phyloP scores from a whole-genome alignment of 1,140 invertebrate species.

The Diabrotica virgifera region DNA sequence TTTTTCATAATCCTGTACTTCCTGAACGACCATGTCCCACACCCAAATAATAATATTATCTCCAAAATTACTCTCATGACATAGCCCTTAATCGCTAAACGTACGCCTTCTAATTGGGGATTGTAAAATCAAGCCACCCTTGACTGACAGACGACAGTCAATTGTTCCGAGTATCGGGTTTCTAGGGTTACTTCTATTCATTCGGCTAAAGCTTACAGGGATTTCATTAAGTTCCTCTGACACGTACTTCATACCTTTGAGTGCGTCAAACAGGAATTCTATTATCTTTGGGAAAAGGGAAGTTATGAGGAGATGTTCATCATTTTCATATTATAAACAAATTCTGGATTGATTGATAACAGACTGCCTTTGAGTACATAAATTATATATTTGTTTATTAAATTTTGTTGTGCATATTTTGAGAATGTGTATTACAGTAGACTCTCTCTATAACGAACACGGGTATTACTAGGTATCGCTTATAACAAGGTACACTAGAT shows the following conservation, averaged over 20 bases:
- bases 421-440: too few relatives aligned
- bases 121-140: conserved; percentile 25
- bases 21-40: conserved; percentile 9
- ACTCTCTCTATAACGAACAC: too few relatives aligned
- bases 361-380: too few relatives aligned
- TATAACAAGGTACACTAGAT: too few relatives aligned
- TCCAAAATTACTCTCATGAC: conserved; percentile 21
- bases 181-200: conserved; percentile 24
- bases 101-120: conserved; percentile 22
- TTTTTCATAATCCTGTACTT: too few relatives aligned
- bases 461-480: too few relatives aligned
- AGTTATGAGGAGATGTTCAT: not conserved
- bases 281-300: not conserved
- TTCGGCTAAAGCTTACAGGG: conserved; percentile 12
- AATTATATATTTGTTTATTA: too few relatives aligned
- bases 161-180: conserved; percentile 23
- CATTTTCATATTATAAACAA: too few relatives aligned
- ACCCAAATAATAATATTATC: conserved; percentile 23
- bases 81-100: conserved; percentile 17
- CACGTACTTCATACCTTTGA: conserved; percentile 16
- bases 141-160: conserved; percentile 18
- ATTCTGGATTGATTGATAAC: too few relatives aligned
- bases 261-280: not conserved
- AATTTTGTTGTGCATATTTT: too few relatives aligned
- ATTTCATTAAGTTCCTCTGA: conserved; percentile 22